Evolutionary conservation across 2,888 invertebrate species (phyloP).

Genomic region (Pseudococcus longispinus): DNA sequence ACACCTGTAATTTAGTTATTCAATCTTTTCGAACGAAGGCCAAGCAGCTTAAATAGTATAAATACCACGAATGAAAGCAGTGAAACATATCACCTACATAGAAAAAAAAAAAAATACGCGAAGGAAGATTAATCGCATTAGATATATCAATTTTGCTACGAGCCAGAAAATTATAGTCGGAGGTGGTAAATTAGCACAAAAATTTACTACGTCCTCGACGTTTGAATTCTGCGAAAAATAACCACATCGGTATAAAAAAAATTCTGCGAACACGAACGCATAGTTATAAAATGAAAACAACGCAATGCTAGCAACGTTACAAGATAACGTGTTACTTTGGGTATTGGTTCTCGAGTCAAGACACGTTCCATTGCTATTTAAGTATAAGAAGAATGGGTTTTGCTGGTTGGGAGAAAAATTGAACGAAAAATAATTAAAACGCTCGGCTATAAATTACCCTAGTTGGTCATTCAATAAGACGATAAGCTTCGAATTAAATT

Average conservation of each 20-base stretch:
- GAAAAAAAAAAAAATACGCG: not conserved
- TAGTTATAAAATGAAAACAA: not conserved
- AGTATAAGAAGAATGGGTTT: not conserved
- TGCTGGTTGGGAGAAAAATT: not conserved
- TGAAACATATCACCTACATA: not conserved
- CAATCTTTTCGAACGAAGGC: not conserved
- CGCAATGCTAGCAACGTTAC: not conserved
- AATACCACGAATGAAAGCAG: not conserved
- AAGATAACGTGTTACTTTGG: not conserved
- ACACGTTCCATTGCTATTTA: not conserved
- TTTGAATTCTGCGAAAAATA: not conserved
- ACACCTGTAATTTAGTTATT: slow-evolving; percentile 3
- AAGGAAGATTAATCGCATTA: not conserved
- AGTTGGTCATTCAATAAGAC: not conserved
- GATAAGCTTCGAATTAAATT: not conserved
- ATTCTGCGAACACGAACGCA: not conserved
- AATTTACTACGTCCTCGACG: not conserved
- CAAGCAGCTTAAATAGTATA: not conserved
- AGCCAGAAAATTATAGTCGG: not conserved
- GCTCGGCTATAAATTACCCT: not conserved
- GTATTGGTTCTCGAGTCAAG: not conserved
- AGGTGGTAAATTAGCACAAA: not conserved
- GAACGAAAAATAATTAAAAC: not conserved
- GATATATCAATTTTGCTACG: not conserved
- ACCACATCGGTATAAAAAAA: not conserved